Conservation (phyloP, 2,113 vertebrate species). For the Pangasianodon gigas region DNA sequence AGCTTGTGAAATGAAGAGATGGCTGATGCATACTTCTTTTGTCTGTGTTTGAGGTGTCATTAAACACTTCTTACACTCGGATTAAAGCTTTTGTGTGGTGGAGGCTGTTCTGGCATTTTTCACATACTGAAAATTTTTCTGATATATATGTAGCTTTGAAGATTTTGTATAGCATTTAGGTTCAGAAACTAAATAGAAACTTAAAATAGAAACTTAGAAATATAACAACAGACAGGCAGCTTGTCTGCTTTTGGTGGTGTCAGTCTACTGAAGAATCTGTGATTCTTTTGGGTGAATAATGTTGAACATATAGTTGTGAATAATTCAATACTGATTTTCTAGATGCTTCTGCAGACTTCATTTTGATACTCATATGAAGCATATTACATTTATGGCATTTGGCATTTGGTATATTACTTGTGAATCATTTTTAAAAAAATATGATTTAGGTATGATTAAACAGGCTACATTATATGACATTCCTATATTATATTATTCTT, state of each 20-base stretch:
- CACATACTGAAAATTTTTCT: conserved; percentile 29
- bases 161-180: not conserved
- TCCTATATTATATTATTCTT: not conserved
- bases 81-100: not conserved
- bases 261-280: conserved; percentile 13
- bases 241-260: conserved; percentile 16
- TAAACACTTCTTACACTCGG: conserved; percentile 23
- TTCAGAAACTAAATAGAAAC: not conserved
- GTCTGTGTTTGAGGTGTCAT: conserved; percentile 27
- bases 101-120: conserved; percentile 2
- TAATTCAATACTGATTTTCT: not conserved
- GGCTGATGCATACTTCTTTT: conserved; percentile 1
- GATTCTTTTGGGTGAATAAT: not conserved
- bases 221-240: not conserved
- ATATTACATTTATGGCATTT: not conserved
- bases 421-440: not conserved
- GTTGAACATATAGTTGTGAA: not conserved
- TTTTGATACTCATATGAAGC: not conserved
- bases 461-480: not conserved
- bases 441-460: not conserved
- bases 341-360: not conserved
- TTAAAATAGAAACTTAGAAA: not conserved
- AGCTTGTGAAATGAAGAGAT: conserved; percentile 16
- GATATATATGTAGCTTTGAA: not conserved
- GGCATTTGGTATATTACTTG: not conserved